These are phyloP conservation scores for Phortica variegata DNA, from an alignment of 1,140 invertebrate genomes.

Conservation along the genomic window DNA sequence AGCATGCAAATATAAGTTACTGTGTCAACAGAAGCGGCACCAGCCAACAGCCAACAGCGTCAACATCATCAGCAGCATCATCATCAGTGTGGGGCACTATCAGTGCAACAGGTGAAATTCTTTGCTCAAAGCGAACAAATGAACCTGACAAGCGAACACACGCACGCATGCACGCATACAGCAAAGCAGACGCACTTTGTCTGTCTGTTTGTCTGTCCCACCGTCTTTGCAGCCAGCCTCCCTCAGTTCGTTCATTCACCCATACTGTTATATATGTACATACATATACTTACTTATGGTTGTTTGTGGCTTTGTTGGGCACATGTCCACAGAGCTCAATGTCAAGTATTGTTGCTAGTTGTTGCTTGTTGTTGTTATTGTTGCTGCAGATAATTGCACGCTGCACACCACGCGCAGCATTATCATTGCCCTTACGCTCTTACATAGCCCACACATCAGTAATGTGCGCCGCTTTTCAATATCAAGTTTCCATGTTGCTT, in stretches of 20 bases:
- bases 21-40: slow-evolving; percentile 37
- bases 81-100: no score
- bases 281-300: no score
- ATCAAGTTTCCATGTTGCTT: slow-evolving; percentile 46
- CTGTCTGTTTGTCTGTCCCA: background rate
- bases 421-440: slow-evolving; percentile 4
- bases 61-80: no score
- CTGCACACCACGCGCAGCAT: slow-evolving; percentile 52
- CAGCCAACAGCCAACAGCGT: no score
- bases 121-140: no score
- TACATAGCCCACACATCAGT: slow-evolving; percentile 8
- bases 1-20: slow-evolving; percentile 52
- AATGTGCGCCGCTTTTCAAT: slow-evolving; percentile 15
- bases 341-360: slow-evolving; percentile 36
- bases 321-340: slow-evolving; percentile 32
- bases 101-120: slow-evolving; percentile 49
- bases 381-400: slow-evolving; percentile 37
- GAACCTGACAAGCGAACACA: no score
- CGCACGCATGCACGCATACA: no score
- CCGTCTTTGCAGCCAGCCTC: slow-evolving; percentile 17
- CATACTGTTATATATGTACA: no score
- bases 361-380: no score
- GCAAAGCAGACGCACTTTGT: background rate
- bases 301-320: no score
- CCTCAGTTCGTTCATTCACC: background rate